phyloP scores from a whole-genome alignment of 2,888 invertebrate genomes.

The Myopa tessellatipennis region DNA sequence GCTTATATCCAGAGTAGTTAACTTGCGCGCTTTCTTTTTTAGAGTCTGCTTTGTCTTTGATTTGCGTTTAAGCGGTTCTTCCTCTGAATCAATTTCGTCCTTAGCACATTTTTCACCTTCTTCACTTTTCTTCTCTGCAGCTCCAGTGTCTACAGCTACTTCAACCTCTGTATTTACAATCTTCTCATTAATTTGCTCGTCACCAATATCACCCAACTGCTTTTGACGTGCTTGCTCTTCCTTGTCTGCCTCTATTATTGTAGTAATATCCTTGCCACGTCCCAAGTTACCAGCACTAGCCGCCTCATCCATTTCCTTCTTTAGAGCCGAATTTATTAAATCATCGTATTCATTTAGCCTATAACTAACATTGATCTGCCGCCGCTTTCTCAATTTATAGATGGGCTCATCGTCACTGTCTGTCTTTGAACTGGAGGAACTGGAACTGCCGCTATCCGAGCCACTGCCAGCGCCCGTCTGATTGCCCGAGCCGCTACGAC shows the following conservation, averaged over 20 bases:
- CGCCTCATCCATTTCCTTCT: slow-evolving; percentile 78
- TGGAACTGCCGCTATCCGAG: slow-evolving; percentile 41
- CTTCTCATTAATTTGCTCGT: slow-evolving; percentile 50
- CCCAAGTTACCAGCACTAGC: slow-evolving; percentile 84
- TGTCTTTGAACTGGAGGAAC: slow-evolving; percentile 53
- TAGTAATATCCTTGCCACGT: slow-evolving; percentile 92
- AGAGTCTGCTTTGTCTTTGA: slow-evolving; percentile 55
- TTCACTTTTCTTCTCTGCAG: slow-evolving; percentile 51
- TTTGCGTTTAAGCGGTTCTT: slow-evolving; percentile 59
- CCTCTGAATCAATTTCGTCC: slow-evolving; percentile 64
- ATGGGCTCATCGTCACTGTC: slow-evolving; percentile 78
- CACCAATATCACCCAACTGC: slow-evolving; percentile 51
- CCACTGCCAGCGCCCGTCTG: slow-evolving; percentile 52
- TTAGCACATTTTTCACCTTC: slow-evolving; percentile 38
- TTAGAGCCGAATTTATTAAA: slow-evolving; percentile 91
- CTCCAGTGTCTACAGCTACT: slow-evolving; percentile 38
- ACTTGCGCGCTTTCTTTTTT: slow-evolving; percentile 78
- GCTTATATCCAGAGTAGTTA: slow-evolving; percentile 84
- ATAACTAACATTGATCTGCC: slow-evolving; percentile 84
- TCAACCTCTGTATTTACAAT: slow-evolving; percentile 44
- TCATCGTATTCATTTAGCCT: slow-evolving; percentile 95
- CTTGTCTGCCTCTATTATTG: slow-evolving; percentile 83
- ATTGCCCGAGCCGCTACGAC: slow-evolving; percentile 49
- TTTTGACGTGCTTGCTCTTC: slow-evolving; percentile 71
- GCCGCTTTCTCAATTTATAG: slow-evolving; percentile 85